Base-by-base conservation (phyloP, 2,797 vertebrate species). In the Ptychobarbus kaznakovi region DNA sequence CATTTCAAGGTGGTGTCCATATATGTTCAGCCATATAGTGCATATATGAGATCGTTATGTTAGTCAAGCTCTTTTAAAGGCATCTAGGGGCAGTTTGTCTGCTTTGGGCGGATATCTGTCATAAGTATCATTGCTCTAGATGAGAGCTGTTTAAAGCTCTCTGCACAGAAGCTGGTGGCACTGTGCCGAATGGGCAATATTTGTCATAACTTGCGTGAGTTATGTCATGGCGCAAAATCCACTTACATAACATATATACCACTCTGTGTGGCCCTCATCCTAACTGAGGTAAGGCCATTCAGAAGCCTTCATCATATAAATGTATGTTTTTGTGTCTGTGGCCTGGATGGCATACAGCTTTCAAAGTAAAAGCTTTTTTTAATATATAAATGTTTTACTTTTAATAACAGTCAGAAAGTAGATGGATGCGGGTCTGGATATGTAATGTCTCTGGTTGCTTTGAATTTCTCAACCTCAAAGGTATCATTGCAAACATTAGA, bases 201-300 rank as follows among this genome's bases (percentile, higher is more conserved):
- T 84, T 75, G 35, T 81, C 66, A 72, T 65, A 85, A 72, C n/a
- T 28, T 40, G 11, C n/a, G 28, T 18, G 18, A 80, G 81, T 88
- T 84, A 86, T 88, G 87, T 84, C 75, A 88, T n/a, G 0, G 18
- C 3, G 1, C 66, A 68, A 89, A 87, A 88, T 86, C 80, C 77
- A 61, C 68, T 89, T 87, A 46, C 80, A 75, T 80, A 87, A 89
- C 28, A 74, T 82, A 46, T 86, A 84, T 86, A 82, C 46, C 35
- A 25, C 65, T 44, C 63, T 40, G 16, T 18, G 6, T 56, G 20
- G 9, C 18, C 35, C 38, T 83, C 87, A 88, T 89, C 85, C 63
- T 88, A 81, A 68, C 11, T 0, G 12, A 65, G 20, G 11, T 32
- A 13, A 56, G 6, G 70, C 70, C 15, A 56, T 56, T 56, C 32